Conservation (phyloP, 2,888 invertebrate species). For the Serripes groenlandicus region DNA sequence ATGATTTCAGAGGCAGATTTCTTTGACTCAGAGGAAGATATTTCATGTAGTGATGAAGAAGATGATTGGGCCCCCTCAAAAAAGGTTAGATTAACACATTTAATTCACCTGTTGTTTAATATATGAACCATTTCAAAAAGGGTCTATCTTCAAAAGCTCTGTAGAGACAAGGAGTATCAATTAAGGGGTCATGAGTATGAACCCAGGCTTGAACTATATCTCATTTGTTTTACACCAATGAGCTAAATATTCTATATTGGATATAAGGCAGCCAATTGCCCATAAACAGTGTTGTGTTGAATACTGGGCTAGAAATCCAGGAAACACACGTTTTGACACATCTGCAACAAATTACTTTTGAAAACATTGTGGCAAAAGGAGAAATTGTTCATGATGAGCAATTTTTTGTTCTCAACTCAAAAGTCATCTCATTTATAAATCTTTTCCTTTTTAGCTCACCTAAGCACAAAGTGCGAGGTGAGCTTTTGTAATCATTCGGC, state of each 20-base stretch:
- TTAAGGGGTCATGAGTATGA: neutral
- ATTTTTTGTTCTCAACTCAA: neutral
- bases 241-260: neutral
- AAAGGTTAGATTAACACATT: neutral
- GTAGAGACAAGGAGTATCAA: neutral
- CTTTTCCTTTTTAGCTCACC: too few species aligned
- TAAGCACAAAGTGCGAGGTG: too few species aligned
- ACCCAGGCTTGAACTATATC: neutral
- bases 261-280: too few species aligned
- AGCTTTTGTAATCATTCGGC: too few species aligned
- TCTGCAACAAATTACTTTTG: too few species aligned
- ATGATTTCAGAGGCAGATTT: constrained; percentile 12
- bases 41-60: neutral
- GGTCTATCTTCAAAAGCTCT: too few species aligned
- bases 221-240: neutral
- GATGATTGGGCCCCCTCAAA: constrained; percentile 7
- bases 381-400: neutral
- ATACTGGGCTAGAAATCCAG: too few species aligned
- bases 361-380: neutral
- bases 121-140: too few species aligned
- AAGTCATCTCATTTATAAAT: too few species aligned
- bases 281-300: too few species aligned
- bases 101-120: too few species aligned
- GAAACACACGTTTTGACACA: too few species aligned
- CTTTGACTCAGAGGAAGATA: constrained; percentile 36